Percentiles rank a stretch among this genome's conserved stretches.
Conservation (phyloP, 92 coral and sea anemone genomes). For the Bergia puertoricense region DNA sequence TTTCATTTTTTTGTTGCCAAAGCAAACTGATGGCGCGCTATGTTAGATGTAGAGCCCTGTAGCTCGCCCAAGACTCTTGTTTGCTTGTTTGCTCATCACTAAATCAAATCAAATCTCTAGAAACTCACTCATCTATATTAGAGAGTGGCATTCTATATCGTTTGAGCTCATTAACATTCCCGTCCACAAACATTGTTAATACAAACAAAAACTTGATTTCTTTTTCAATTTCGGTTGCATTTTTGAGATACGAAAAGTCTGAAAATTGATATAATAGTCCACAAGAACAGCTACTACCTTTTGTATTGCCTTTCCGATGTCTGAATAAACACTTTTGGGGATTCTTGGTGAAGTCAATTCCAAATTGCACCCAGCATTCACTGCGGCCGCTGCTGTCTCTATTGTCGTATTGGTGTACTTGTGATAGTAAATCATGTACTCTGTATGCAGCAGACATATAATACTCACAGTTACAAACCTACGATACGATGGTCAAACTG, state of each 20-base stretch:
- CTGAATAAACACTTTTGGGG: slow-evolving; percentile 41
- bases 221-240: too few relatives aligned
- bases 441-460: background rate
- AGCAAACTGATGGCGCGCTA: background rate
- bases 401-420: slow-evolving; percentile 51
- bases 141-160: too few relatives aligned
- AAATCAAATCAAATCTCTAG: background rate
- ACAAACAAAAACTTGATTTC: too few relatives aligned
- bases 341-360: slow-evolving; percentile 44
- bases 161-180: too few relatives aligned
- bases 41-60: background rate
- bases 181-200: too few relatives aligned
- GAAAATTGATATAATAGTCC: background rate
- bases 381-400: slow-evolving; percentile 57
- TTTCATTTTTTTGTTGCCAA: too few relatives aligned
- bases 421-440: slow-evolving; percentile 46
- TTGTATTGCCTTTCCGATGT: slow-evolving; percentile 48
- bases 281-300: slow-evolving; percentile 27
- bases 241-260: too few relatives aligned
- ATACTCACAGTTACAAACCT: background rate
- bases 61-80: background rate
- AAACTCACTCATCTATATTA: background rate
- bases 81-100: background rate
- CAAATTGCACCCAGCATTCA: slow-evolving; percentile 60
- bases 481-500: background rate